Evolutionary conservation across 2,113 vertebrate species (phyloP).

Genomic region (Xiphorhynchus elegans): DNA sequence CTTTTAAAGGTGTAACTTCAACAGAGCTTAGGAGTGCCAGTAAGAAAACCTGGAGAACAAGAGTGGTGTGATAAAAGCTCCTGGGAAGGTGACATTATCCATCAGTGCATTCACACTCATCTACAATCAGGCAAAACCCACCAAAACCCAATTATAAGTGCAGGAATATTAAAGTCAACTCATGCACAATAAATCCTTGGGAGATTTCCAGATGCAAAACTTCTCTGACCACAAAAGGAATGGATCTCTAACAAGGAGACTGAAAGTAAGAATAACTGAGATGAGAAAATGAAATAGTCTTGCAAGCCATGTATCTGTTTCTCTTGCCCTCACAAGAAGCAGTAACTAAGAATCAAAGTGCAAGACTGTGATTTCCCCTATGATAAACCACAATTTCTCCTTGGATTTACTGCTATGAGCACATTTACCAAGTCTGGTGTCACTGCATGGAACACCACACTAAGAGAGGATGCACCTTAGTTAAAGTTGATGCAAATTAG

Average conservation of each 20-base stretch:
- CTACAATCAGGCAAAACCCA: neutral
- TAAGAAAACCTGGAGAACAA: neutral
- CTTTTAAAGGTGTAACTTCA: neutral
- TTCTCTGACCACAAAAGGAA: neutral
- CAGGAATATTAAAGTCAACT: neutral
- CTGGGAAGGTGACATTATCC: neutral
- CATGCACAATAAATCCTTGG: neutral
- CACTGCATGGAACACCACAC: neutral
- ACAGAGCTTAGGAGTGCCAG: neutral
- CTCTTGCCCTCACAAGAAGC: neutral
- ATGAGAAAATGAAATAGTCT: neutral
- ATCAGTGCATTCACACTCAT: neutral
- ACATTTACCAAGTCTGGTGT: neutral
- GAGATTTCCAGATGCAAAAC: neutral
- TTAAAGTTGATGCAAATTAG: neutral
- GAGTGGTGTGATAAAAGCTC: neutral
- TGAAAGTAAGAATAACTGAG: neutral
- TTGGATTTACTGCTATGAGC: neutral
- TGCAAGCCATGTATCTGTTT: neutral
- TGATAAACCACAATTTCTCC: neutral
- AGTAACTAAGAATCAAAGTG: neutral
- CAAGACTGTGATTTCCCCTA: neutral
- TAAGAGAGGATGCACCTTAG: neutral
- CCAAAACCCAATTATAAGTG: neutral
- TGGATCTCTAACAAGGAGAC: neutral